Conservation (phyloP, 2,888 invertebrate genomes). For the Pasiphila rectangulata region DNA sequence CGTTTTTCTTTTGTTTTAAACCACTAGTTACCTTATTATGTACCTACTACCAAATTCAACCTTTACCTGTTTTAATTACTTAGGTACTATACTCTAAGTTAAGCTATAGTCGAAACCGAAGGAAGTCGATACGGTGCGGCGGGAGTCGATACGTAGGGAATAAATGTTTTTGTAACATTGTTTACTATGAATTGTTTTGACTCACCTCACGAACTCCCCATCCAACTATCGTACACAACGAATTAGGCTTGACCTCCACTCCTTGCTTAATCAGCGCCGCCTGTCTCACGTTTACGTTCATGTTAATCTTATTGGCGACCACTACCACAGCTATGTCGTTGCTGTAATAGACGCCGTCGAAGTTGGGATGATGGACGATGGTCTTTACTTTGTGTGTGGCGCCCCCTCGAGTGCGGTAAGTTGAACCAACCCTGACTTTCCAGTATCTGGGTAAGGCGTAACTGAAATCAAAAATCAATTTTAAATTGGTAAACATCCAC, state of each 20-base stretch:
- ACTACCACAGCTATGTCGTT: slow-evolving; percentile 65
- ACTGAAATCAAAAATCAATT: slow-evolving; percentile 37
- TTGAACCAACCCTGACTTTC: slow-evolving; percentile 66
- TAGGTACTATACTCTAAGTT: too few species aligned
- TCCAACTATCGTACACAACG: slow-evolving; percentile 58
- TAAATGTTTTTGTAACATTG: too few species aligned
- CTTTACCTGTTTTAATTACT: too few species aligned
- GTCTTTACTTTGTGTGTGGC: slow-evolving; percentile 55
- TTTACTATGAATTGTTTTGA: too few species aligned
- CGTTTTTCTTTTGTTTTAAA: too few species aligned
- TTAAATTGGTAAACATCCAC: too few species aligned
- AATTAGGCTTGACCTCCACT: slow-evolving; percentile 54
- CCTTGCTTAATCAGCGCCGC: slow-evolving; percentile 61
- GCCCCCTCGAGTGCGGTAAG: slow-evolving; percentile 61
- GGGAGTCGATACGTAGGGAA: too few species aligned
- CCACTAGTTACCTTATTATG: too few species aligned
- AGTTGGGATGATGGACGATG: slow-evolving; percentile 56
- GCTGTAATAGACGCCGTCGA: slow-evolving; percentile 59
- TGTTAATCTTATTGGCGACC: slow-evolving; percentile 47
- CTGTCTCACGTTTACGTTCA: slow-evolving; percentile 57
- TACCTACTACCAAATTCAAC: too few species aligned
- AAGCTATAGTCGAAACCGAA: too few species aligned
- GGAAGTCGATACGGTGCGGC: too few species aligned
- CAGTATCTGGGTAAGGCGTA: slow-evolving; percentile 61
- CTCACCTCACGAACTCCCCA: slow-evolving; percentile 68